Conservation (phyloP, 2,888 invertebrate species). For the Cantharis rufa region DNA sequence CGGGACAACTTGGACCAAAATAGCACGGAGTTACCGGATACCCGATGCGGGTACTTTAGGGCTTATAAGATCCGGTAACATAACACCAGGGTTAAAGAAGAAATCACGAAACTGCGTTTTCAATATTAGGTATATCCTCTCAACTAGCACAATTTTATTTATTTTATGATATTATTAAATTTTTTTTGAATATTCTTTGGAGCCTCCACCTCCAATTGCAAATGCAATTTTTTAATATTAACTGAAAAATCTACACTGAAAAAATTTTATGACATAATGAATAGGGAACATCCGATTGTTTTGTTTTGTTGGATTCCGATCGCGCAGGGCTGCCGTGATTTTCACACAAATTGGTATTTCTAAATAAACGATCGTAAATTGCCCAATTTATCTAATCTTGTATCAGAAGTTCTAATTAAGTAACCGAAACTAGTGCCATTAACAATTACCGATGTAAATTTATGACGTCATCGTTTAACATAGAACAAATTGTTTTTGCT, state of each 20-base stretch:
- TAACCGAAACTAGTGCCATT: not conserved
- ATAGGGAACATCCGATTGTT: no score
- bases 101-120: not conserved
- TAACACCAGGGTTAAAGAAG: not conserved
- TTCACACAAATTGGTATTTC: not conserved
- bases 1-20: no score
- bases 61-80: not conserved
- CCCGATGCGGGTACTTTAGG: not conserved
- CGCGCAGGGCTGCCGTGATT: not conserved
- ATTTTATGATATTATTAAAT: no score
- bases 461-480: not conserved
- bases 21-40: not conserved
- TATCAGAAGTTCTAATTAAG: not conserved
- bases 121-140: no score
- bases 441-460: not conserved
- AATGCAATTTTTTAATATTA: no score
- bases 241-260: no score
- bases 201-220: no score
- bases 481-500: not conserved
- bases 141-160: no score
- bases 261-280: no score
- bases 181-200: no score
- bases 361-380: not conserved
- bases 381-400: not conserved
- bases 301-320: not conserved